Percentiles rank a stretch among this genome's conserved stretches.
These are phyloP conservation scores for Pterostichus niger DNA, from an alignment of 2,888 invertebrate genomes.

Conservation along the genomic window DNA sequence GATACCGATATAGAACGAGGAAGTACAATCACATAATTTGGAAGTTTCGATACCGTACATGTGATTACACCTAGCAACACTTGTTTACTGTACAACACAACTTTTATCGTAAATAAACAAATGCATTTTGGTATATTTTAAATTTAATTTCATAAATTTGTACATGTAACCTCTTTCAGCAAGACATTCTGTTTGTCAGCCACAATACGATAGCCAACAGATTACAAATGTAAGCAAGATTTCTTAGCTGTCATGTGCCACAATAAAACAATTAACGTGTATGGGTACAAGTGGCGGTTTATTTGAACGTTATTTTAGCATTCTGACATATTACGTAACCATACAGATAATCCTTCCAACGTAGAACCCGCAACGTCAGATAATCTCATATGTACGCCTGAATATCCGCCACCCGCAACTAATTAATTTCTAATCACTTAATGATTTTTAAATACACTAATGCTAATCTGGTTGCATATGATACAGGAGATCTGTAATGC, in stretches of 20 bases:
- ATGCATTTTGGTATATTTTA: constrained; percentile 59
- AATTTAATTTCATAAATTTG: constrained; percentile 58
- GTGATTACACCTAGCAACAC: constrained; percentile 46
- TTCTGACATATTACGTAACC: constrained; percentile 51
- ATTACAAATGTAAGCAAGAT: constrained; percentile 51
- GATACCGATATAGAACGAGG: constrained; percentile 36
- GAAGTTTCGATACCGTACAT: constrained; percentile 34
- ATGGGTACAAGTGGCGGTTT: constrained; percentile 47
- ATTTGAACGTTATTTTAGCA: constrained; percentile 46
- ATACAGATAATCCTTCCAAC: constrained; percentile 6
- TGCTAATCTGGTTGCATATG: neutral
- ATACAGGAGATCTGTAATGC: neutral
- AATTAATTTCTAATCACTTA: neutral
- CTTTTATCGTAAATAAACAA: constrained; percentile 58
- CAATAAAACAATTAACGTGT: constrained; percentile 53
- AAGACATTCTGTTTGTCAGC: constrained; percentile 47
- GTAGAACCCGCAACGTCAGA: neutral
- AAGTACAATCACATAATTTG: constrained; percentile 46
- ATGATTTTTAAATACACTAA: constrained; percentile 12
- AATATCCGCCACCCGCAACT: neutral
- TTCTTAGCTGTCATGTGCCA: constrained; percentile 52
- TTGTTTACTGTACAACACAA: constrained; percentile 53
- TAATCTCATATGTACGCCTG: constrained; percentile 11
- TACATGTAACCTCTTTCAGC: constrained; percentile 61
- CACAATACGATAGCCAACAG: constrained; percentile 35